Conservation (phyloP, 2,888 invertebrate genomes). For the Lutraria lutraria region DNA sequence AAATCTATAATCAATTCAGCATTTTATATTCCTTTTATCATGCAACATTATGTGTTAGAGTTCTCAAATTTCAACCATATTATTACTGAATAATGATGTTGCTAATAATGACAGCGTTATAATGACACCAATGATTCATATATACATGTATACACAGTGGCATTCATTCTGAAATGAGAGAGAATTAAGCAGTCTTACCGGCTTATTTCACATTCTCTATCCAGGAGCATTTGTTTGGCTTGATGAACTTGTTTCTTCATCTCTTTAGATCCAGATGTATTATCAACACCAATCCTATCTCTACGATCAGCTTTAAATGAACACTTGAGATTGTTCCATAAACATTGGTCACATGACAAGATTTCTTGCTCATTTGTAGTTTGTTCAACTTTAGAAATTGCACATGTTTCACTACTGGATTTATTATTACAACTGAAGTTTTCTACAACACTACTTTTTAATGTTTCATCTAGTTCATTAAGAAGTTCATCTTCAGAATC, state of each 20-base stretch:
- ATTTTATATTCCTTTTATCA: no score
- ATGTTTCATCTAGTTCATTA: slow-evolving; percentile 79
- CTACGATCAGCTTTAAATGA: slow-evolving; percentile 31
- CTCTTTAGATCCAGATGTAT: slow-evolving; percentile 65
- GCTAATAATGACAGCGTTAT: no score
- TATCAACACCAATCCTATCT: slow-evolving; percentile 26
- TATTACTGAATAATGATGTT: no score
- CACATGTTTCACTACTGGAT: slow-evolving; percentile 30
- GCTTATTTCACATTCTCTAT: slow-evolving; percentile 74
- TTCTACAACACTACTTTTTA: slow-evolving; percentile 53
- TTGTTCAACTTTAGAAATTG: slow-evolving; percentile 52
- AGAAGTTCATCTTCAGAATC: slow-evolving; percentile 79
- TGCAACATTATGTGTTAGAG: no score
- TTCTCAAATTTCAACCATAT: no score
- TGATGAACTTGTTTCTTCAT: slow-evolving; percentile 74
- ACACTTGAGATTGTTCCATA: slow-evolving; percentile 59
- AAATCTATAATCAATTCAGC: no score
- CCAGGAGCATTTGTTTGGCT: slow-evolving; percentile 71
- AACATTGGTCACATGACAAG: slow-evolving; percentile 63
- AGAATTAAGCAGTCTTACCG: slow-evolving; percentile 53
- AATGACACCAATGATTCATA: no score
- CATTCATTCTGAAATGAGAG: no score
- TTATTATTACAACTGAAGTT: slow-evolving; percentile 2
- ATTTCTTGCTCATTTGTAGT: slow-evolving; percentile 26
- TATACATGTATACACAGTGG: no score